phyloP scores from a whole-genome alignment of 1,140 invertebrate species.

The Ips typographus region DNA sequence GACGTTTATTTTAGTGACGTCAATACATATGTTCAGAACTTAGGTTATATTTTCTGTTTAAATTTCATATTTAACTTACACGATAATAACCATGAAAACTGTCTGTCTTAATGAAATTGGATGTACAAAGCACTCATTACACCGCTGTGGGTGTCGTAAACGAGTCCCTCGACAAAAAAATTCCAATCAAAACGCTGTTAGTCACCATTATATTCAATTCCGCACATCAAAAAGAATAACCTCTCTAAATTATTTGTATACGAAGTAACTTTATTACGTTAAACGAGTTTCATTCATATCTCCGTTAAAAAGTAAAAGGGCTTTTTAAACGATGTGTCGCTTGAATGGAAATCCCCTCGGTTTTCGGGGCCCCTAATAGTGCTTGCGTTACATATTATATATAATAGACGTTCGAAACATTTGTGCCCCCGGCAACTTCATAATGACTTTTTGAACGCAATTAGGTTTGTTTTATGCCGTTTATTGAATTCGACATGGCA shows the following conservation, averaged over 20 bases:
- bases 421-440: constrained; percentile 42
- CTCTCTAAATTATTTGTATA: constrained; percentile 28
- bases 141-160: too few species aligned
- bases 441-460: constrained; percentile 49
- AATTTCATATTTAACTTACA: too few species aligned
- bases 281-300: constrained; percentile 28
- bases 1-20: too few species aligned
- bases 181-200: neutral
- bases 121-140: too few species aligned
- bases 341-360: constrained; percentile 29
- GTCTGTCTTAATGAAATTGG: too few species aligned
- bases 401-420: constrained; percentile 44
- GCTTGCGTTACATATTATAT: constrained; percentile 42
- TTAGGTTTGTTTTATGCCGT: constrained; percentile 46
- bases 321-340: constrained; percentile 35
- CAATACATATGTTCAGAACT: too few species aligned
- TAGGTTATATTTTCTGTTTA: too few species aligned
- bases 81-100: too few species aligned
- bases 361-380: constrained; percentile 25
- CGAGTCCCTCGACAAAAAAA: neutral
- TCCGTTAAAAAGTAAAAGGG: constrained; percentile 31
- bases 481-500: constrained; percentile 45
- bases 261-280: constrained; percentile 28
- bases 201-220: neutral
- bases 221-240: constrained; percentile 19